Evolutionary conservation across 2,113 vertebrate genomes (phyloP).

Genomic region (Equus przewalskii): DNA sequence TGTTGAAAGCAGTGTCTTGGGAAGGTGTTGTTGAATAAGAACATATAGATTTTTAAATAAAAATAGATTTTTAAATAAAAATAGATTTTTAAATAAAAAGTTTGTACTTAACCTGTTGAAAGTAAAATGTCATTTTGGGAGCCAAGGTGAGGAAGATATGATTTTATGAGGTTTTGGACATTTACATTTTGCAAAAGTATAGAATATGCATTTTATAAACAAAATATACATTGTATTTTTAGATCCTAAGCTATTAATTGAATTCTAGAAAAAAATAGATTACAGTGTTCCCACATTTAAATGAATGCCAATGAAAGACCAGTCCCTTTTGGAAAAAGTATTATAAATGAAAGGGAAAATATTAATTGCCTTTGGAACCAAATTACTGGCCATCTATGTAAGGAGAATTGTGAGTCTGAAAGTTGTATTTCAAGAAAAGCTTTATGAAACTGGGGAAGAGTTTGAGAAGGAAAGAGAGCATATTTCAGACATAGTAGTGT

Average conservation of each 20-base stretch:
- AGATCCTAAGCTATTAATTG: not conserved
- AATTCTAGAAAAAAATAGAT: not conserved
- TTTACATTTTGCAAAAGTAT: not conserved
- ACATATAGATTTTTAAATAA: not conserved
- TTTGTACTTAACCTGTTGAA: not conserved
- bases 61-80: not conserved
- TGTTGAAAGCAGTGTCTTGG: not conserved
- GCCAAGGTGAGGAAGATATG: not conserved
- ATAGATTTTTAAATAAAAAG: not conserved
- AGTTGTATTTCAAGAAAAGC: conserved; percentile 20
- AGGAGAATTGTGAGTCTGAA: not conserved
- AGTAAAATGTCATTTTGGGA: not conserved
- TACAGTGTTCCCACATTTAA: not conserved
- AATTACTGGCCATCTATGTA: not conserved
- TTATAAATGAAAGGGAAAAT: not conserved
- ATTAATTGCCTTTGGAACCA: not conserved
- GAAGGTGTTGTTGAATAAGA: not conserved
- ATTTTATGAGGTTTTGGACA: not conserved
- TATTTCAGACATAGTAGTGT: not conserved
- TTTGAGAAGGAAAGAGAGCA: not conserved
- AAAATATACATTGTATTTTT: not conserved
- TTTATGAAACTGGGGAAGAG: not conserved
- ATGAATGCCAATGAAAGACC: not conserved
- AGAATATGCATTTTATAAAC: not conserved
- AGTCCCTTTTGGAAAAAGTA: not conserved